Conservation (phyloP, 2,113 vertebrate genomes). For the Archocentrus centrarchus region DNA sequence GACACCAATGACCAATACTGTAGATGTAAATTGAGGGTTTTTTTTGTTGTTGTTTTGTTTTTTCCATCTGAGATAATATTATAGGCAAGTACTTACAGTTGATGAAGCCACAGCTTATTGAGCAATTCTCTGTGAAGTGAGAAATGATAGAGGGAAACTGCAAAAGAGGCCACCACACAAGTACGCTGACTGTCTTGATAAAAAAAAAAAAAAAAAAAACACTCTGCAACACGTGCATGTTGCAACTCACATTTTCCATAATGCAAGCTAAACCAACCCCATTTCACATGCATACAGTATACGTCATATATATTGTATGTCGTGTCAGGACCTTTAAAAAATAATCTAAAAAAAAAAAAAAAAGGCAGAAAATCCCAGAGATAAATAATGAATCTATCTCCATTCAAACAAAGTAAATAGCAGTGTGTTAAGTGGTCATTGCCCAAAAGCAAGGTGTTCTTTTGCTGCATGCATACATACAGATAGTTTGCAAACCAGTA, state of each 20-base stretch:
- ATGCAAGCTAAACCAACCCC: not conserved
- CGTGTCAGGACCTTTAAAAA: not conserved
- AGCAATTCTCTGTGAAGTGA: not conserved
- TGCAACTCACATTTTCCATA: not conserved
- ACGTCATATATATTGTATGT: not conserved
- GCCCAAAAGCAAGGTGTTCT: accelerated
- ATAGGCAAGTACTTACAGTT: not conserved
- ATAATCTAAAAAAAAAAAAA: not conserved
- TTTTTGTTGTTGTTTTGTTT: not conserved
- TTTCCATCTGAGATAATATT: not conserved
- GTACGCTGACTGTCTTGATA: not conserved
- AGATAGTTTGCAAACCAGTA: not conserved
- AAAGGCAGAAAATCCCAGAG: not conserved
- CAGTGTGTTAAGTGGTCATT: not conserved
- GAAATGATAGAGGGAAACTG: not conserved
- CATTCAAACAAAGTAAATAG: not conserved
- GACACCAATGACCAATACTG: too few species aligned
- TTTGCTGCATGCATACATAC: not conserved
- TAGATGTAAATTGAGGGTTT: too few species aligned
- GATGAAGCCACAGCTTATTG: not conserved
- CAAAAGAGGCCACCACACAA: slow-evolving; percentile 15
- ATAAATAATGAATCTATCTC: not conserved
- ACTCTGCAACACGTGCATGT: not conserved
- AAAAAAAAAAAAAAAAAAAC: not conserved
- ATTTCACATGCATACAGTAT: accelerated